Evolutionary conservation across 2,888 invertebrate genomes (phyloP).

Genomic region (Sminthurides aquaticus): DNA sequence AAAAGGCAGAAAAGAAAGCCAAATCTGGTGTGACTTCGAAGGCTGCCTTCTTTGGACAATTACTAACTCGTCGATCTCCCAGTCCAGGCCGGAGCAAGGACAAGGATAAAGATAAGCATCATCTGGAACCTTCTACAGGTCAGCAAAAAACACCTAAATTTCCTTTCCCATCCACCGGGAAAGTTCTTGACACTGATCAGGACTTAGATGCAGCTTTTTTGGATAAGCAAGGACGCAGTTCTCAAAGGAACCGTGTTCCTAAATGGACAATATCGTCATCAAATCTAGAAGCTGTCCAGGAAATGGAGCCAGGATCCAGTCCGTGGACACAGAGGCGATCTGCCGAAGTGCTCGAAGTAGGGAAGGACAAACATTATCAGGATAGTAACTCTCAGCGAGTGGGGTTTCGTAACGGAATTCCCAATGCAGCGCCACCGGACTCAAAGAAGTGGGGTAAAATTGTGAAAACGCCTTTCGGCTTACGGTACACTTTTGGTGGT

Average conservation of each 20-base stretch:
- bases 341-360: slow-evolving; percentile 14
- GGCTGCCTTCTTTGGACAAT: slow-evolving; percentile 42
- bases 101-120: slow-evolving; percentile 27
- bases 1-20: slow-evolving; percentile 34
- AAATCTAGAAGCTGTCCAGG: slow-evolving; percentile 36
- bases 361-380: not conserved
- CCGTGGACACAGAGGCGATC: slow-evolving; percentile 34
- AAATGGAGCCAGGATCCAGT: slow-evolving; percentile 35
- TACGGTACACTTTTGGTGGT: slow-evolving; percentile 41
- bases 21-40: slow-evolving; percentile 40
- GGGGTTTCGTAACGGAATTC: slow-evolving; percentile 18
- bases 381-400: not conserved
- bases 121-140: slow-evolving; percentile 24
- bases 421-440: slow-evolving; percentile 23
- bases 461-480: slow-evolving; percentile 43
- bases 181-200: slow-evolving; percentile 24
- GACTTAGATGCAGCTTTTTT: slow-evolving; percentile 51
- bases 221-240: slow-evolving; percentile 68
- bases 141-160: slow-evolving; percentile 35
- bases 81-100: slow-evolving; percentile 39
- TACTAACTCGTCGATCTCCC: slow-evolving; percentile 38
- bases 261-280: slow-evolving; percentile 40
- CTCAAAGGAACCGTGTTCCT: slow-evolving; percentile 49
- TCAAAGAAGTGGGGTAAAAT: slow-evolving; percentile 42
- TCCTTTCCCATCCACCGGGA: slow-evolving; percentile 26